Conservation (phyloP, 2,888 invertebrate species). For the Periphyllus acericola region DNA sequence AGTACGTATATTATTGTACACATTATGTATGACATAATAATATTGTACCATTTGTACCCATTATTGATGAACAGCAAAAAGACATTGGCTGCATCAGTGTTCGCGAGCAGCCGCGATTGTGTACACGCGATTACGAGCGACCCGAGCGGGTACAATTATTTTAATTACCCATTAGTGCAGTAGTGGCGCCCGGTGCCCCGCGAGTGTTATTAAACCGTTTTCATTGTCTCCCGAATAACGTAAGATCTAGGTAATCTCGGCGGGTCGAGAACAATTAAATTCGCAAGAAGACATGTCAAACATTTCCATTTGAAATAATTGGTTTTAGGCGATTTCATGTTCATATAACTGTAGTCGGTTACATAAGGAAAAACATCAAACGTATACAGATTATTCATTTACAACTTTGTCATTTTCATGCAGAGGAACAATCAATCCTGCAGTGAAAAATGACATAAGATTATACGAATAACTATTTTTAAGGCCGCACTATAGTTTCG, state of each 20-base stretch:
- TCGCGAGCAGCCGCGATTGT: neutral
- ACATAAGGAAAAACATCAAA: no score
- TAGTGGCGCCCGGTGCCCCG: neutral
- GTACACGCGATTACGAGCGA: neutral
- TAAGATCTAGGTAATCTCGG: neutral
- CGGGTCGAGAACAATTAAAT: neutral
- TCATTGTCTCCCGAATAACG: neutral
- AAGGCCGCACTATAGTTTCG: no score
- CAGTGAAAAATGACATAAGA: no score
- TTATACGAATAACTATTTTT: no score
- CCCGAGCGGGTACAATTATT: neutral
- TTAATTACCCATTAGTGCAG: neutral
- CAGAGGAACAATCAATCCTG: no score
- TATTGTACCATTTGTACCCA: neutral
- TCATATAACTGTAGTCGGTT: no score
- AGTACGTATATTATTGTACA: neutral
- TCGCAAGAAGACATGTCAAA: no score
- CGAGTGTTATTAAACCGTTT: neutral
- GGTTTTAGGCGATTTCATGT: no score
- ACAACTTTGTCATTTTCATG: no score
- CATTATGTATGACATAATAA: neutral
- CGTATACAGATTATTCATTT: no score
- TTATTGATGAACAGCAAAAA: neutral
- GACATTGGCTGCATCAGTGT: neutral
- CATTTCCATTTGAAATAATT: no score